These are phyloP conservation scores for Gorsachius magnificus DNA, from an alignment of 2,797 vertebrate genomes.

Conservation along the genomic window DNA sequence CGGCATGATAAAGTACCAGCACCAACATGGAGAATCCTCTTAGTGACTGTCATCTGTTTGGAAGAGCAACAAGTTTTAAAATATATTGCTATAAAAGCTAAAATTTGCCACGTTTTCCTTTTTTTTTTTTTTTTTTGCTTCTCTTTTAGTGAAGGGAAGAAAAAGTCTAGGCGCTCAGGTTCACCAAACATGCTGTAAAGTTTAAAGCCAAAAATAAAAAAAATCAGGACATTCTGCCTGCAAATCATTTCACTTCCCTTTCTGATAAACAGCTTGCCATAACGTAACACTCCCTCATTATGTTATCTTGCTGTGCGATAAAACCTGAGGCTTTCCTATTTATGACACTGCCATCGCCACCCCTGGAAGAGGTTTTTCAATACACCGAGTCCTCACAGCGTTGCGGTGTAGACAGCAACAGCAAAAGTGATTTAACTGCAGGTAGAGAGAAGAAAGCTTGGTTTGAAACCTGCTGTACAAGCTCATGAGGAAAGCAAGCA, in stretches of 20 bases:
- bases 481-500: neutral
- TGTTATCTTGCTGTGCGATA: neutral
- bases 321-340: neutral
- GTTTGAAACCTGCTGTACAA: neutral
- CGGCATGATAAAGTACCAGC: rapidly evolving
- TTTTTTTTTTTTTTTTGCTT: neutral
- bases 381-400: neutral
- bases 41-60: neutral
- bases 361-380: neutral
- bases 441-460: neutral
- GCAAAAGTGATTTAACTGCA: neutral
- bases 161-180: neutral
- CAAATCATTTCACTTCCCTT: neutral
- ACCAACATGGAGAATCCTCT: neutral
- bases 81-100: neutral
- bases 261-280: neutral
- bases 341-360: neutral
- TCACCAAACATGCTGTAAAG: neutral
- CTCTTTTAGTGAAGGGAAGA: neutral
- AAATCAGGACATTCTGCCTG: neutral
- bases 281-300: neutral
- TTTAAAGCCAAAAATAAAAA: neutral
- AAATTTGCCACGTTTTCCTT: neutral
- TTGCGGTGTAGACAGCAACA: neutral
- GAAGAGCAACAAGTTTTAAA: neutral